A percentile compares a stretch with the other conserved stretches of the same genome.
These are phyloP conservation scores for Myiotriccus ornatus DNA, from an alignment of 2,797 vertebrate species.

Conservation along the genomic window DNA sequence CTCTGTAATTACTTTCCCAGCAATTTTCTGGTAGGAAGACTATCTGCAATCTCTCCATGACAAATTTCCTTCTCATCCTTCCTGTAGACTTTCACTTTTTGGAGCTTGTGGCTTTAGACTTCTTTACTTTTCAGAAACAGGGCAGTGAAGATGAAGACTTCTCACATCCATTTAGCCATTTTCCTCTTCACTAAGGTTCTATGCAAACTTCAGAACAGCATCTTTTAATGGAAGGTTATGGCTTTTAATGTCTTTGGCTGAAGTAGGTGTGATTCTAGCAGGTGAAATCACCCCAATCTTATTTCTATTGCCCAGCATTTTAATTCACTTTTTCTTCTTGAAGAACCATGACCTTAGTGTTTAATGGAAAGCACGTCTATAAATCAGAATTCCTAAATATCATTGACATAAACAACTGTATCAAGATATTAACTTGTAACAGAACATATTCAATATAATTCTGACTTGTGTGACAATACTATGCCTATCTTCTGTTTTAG, in stretches of 20 bases:
- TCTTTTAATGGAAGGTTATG: neutral
- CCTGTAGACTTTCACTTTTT: neutral
- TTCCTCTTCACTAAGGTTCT: neutral
- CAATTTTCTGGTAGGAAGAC: conserved; percentile 55
- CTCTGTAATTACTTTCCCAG: conserved; percentile 54
- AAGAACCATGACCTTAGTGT: neutral
- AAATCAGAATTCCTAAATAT: neutral
- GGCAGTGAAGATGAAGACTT: neutral
- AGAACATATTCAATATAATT: neutral
- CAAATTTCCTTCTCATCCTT: neutral
- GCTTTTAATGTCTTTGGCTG: neutral
- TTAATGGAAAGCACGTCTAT: neutral
- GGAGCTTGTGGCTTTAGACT: neutral
- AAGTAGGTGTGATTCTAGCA: neutral
- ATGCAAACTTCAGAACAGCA: neutral
- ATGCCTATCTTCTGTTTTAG: neutral
- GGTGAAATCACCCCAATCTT: neutral
- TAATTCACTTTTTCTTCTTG: neutral
- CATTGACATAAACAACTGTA: neutral
- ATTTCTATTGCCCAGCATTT: neutral
- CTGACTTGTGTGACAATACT: neutral
- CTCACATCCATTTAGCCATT: neutral
- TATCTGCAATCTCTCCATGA: neutral
- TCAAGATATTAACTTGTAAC: neutral
- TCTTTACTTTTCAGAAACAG: neutral